Percentiles rank a stretch among this genome's conserved stretches.
phyloP scores from a whole-genome alignment of 2,888 invertebrate genomes.

The Augiades crinisus region DNA sequence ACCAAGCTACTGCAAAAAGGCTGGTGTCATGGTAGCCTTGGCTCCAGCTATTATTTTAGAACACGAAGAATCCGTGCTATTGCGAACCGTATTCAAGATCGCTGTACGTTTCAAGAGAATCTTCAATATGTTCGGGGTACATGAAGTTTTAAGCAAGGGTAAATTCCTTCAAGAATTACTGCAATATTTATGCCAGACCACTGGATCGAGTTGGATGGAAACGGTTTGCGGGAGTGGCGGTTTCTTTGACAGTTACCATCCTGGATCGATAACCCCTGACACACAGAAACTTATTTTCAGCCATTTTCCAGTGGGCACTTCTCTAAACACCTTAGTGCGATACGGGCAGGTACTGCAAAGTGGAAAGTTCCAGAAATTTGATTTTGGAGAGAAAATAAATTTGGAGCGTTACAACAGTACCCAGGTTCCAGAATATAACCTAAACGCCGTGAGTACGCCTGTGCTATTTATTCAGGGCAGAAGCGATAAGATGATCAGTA shows the following conservation, averaged over 20 bases:
- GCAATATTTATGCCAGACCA: conserved; percentile 23
- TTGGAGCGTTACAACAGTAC: conserved; percentile 37
- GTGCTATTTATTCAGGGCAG: conserved; percentile 39
- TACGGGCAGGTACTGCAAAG: conserved; percentile 39
- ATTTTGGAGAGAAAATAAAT: conserved; percentile 43
- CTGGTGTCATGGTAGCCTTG: conserved; percentile 3
- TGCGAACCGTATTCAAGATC: background rate
- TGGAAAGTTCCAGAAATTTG: conserved; percentile 41
- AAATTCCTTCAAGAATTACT: conserved; percentile 19
- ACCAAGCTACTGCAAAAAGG: conserved; percentile 7
- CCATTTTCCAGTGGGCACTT: conserved; percentile 47
- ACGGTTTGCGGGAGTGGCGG: conserved; percentile 26
- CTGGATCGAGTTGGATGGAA: conserved; percentile 10
- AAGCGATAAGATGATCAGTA: conserved; percentile 44
- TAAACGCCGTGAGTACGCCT: conserved; percentile 43
- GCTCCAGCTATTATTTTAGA: conserved; percentile 11
- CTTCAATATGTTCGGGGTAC: conserved; percentile 17
- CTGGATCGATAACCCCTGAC: conserved; percentile 37
- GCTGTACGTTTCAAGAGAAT: background rate
- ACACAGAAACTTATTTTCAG: conserved; percentile 28
- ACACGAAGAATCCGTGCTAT: background rate
- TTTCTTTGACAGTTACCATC: conserved; percentile 29
- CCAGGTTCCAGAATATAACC: conserved; percentile 44
- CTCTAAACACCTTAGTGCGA: conserved; percentile 45
- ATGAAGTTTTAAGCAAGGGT: conserved; percentile 29